A percentile compares a stretch with the other conserved stretches of the same genome.
These are phyloP conservation scores for Drosophila borealis DNA, from an alignment of 2,888 invertebrate genomes.

Conservation along the genomic window DNA sequence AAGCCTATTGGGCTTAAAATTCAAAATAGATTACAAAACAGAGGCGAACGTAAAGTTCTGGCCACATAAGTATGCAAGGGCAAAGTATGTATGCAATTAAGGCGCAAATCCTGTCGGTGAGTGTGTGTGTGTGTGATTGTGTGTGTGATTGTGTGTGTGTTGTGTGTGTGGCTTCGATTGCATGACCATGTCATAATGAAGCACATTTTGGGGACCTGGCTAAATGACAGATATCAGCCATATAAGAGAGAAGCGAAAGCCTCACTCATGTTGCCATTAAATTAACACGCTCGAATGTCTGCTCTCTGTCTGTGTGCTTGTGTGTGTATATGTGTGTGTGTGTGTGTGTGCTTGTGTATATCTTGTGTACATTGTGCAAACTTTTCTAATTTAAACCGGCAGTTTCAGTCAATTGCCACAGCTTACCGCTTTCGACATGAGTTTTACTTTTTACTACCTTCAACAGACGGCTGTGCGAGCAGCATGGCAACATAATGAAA, in stretches of 20 bases:
- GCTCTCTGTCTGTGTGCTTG: conserved; percentile 13
- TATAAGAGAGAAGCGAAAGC: conserved; percentile 17
- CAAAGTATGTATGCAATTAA: conserved; percentile 57
- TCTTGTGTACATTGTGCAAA: conserved; percentile 71
- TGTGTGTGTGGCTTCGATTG: conserved; percentile 58
- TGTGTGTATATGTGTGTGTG: not conserved
- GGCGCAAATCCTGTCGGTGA: conserved; percentile 38
- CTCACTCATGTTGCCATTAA: conserved; percentile 74
- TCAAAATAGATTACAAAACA: conserved; percentile 49
- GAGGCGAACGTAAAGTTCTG: conserved; percentile 27
- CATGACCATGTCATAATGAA: conserved; percentile 65
- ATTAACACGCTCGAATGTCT: conserved; percentile 73
- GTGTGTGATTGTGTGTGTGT: conserved; percentile 2
- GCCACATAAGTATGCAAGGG: conserved; percentile 53
- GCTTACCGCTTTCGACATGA: conserved; percentile 80
- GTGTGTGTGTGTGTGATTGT: conserved; percentile 4
- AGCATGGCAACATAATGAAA: conserved; percentile 3
- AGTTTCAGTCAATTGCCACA: conserved; percentile 80
- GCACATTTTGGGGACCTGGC: conserved; percentile 37
- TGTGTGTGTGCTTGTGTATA: conserved; percentile 23
- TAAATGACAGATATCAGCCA: conserved; percentile 56
- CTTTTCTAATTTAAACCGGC: conserved; percentile 79
- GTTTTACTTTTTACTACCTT: conserved; percentile 77
- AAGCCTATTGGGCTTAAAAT: conserved; percentile 43
- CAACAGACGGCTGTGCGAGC: conserved; percentile 11